Evolutionary conservation across 1,140 invertebrate genomes (phyloP).

Genomic region (Drosophila orena): DNA sequence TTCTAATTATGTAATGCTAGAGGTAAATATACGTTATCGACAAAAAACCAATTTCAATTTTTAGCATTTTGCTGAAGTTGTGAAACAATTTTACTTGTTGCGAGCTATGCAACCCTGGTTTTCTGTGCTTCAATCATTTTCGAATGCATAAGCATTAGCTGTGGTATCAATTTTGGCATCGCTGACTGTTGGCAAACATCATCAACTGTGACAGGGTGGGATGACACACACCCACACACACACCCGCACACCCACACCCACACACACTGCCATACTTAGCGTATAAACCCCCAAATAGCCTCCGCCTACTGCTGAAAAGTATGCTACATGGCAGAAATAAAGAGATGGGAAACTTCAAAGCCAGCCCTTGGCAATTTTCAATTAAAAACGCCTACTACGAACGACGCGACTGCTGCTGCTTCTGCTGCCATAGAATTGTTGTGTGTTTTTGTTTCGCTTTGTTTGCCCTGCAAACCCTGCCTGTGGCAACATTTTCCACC

Average conservation of each 20-base stretch:
- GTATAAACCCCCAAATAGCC: background rate
- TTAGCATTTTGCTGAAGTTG: background rate
- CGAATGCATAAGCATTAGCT: constrained; percentile 63
- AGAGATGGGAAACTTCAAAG: constrained; percentile 64
- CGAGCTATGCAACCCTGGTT: background rate
- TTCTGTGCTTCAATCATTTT: constrained; percentile 31
- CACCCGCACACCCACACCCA: background rate
- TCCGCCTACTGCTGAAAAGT: constrained; percentile 56
- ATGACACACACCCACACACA: constrained; percentile 5
- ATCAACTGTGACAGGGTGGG: constrained; percentile 35
- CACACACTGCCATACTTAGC: background rate
- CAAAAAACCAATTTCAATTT: too few species aligned
- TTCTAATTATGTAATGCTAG: background rate
- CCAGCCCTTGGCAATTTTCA: constrained; percentile 76
- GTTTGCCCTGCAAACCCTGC: constrained; percentile 9
- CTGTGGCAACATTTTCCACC: constrained; percentile 12
- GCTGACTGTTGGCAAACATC: constrained; percentile 65
- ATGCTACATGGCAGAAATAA: constrained; percentile 39
- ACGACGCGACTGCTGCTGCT: background rate
- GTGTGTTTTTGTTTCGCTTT: constrained; percentile 23
- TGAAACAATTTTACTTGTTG: background rate
- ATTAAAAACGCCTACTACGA: constrained; percentile 76
- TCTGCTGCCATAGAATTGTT: constrained; percentile 23
- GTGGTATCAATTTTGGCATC: constrained; percentile 75
- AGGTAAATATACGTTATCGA: too few species aligned